Evolutionary conservation across 2,113 vertebrate genomes (phyloP), one percentile per base, ranked within the genome.

Genomic region (Ictalurus punctatus): DNA sequence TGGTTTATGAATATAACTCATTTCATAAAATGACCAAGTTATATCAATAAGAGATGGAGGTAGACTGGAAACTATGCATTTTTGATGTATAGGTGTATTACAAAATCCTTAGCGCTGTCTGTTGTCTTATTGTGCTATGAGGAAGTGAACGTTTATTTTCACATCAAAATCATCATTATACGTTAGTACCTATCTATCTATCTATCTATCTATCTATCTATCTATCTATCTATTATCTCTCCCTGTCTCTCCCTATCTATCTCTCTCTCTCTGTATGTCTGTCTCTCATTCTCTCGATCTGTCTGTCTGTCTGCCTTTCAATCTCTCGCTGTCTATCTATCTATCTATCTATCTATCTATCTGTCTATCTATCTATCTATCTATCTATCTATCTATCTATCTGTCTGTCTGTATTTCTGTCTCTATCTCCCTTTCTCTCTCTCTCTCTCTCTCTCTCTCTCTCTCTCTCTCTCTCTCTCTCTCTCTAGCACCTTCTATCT

Each of bases 401-500:
- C n/a, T 81, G 1, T 27, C 44, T 52, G 1, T 52, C 40, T 48
- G 0, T n/a, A 14, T 40, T 8, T 37, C 52, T 58, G 0, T 30
- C 27, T 27, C 4, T 8, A 6, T 52, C 40, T 52, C 1, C 16
- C 21, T 78, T 4, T 54, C 21, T 58, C 7, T 81, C 7, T 81
- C 0, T 58, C 6, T 25, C 30, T 40, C 2, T 85, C 74, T 90
- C 30, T 40, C 2, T 85, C 74, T 90, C n/a, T 21, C 0, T 21
- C 14, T 56, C 80, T 85, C 76, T 90, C 87, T 65, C 2, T 40
- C 79, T 16, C 12, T 76, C 67, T 58, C 40, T 30, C 59, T 61
- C 0, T 87, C 16, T 1, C 0, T 80, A 63, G 59, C 2, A 52
- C 14, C 7, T 0, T 23, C 0, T n/a, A 12, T 71, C 67, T 27